Percentiles rank a stretch among this genome's conserved stretches.
Evolutionary conservation across 2,797 vertebrate genomes (phyloP).

Genomic region (Poeciliopsis turneri): DNA sequence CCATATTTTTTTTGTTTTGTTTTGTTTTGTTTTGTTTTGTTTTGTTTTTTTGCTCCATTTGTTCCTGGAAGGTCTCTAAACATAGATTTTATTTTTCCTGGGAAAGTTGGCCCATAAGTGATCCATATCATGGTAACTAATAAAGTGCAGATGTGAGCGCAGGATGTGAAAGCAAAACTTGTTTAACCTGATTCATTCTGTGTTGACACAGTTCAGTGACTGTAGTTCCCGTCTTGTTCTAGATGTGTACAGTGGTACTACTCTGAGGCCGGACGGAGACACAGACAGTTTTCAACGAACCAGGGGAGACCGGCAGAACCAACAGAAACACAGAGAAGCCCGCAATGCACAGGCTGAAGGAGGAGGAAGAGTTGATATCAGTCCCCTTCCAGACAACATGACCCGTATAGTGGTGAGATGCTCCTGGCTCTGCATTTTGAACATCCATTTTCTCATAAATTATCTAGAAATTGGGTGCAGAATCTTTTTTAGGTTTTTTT

Average conservation of each 20-base stretch:
- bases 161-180: not conserved
- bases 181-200: not conserved
- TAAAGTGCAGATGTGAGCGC: slow-evolving; percentile 48
- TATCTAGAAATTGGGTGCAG: not conserved
- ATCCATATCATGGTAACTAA: slow-evolving; percentile 36
- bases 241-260: slow-evolving; percentile 59
- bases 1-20: not conserved
- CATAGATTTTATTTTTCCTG: slow-evolving; percentile 20
- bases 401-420: slow-evolving; percentile 87
- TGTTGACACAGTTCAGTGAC: slow-evolving; percentile 19
- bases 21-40: not conserved
- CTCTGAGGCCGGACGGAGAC: slow-evolving; percentile 46
- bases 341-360: slow-evolving; percentile 71
- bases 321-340: slow-evolving; percentile 73
- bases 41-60: slow-evolving; percentile 1
- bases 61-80: slow-evolving; percentile 21
- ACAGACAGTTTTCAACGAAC: slow-evolving; percentile 50
- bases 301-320: slow-evolving; percentile 65
- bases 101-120: slow-evolving; percentile 33
- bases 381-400: slow-evolving; percentile 83
- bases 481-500: not conserved
- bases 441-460: not conserved
- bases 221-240: slow-evolving; percentile 39
- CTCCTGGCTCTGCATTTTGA: not conserved
- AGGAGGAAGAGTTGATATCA: slow-evolving; percentile 83